A percentile compares a stretch with the other conserved stretches of the same genome.
Evolutionary conservation across 1,140 invertebrate species (phyloP).

Genomic region (Drosophila pandora): DNA sequence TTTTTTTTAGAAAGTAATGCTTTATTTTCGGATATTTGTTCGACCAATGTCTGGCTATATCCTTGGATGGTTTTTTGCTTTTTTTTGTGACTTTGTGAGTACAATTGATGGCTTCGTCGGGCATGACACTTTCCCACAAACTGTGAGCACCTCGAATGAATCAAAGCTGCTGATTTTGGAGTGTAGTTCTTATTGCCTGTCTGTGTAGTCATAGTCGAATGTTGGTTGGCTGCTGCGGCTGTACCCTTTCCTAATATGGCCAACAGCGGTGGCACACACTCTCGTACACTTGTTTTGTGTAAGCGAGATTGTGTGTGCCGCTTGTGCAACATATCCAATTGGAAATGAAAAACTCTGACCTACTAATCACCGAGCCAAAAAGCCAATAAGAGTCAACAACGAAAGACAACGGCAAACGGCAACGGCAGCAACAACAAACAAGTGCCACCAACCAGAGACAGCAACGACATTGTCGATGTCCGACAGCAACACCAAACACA

Average conservation of each 20-base stretch:
- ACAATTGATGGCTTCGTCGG: conserved; percentile 40
- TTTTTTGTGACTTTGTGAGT: conserved; percentile 6
- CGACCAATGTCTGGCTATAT: too few relatives aligned
- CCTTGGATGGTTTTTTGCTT: not conserved
- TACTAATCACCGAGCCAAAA: conserved; percentile 81
- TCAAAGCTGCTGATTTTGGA: conserved; percentile 56
- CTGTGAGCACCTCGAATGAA: conserved; percentile 53
- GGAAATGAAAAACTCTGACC: conserved; percentile 82
- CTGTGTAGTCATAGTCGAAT: conserved; percentile 31
- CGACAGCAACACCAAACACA: conserved; percentile 42
- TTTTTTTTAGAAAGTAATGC: too few relatives aligned
- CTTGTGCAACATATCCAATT: conserved; percentile 80
- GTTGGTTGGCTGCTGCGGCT: conserved; percentile 52
- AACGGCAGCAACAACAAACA: conserved; percentile 32
- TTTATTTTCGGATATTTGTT: too few relatives aligned
- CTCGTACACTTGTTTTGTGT: conserved; percentile 48
- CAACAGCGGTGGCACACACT: conserved; percentile 58
- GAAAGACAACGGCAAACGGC: conserved; percentile 49
- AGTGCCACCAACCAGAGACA: conserved; percentile 60
- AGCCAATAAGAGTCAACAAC: conserved; percentile 79
- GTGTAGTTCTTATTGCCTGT: conserved; percentile 72
- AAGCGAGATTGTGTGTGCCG: conserved; percentile 46
- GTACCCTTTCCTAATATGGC: conserved; percentile 79
- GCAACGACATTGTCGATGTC: conserved; percentile 45
- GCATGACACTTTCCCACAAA: conserved; percentile 64